Conservation (phyloP, 1,140 invertebrate genomes). For the Ips typographus region DNA sequence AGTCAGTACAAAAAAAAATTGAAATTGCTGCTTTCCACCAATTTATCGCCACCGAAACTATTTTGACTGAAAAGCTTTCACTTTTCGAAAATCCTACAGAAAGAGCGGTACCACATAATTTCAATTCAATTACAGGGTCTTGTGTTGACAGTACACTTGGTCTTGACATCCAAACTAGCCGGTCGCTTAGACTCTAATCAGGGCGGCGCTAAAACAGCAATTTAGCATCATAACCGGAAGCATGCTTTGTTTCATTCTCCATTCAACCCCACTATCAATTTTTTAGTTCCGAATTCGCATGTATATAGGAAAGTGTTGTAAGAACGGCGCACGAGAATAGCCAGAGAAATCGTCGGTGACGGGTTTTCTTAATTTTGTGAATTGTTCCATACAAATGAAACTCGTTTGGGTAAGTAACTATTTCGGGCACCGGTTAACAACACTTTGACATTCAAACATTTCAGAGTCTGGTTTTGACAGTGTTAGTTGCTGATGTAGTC, state of each 20-base stretch:
- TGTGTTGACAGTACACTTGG: no score
- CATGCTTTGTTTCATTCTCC: neutral
- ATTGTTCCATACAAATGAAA: conserved; percentile 11
- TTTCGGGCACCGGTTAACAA: conserved; percentile 11
- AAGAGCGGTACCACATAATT: no score
- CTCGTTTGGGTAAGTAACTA: conserved; percentile 14
- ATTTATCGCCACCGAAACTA: no score
- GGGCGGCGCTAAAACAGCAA: no score
- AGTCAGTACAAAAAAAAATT: no score
- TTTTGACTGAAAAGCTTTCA: no score
- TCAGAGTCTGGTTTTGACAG: conserved; percentile 6
- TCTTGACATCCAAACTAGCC: no score
- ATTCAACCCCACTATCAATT: conserved; percentile 19
- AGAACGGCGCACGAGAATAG: conserved; percentile 13
- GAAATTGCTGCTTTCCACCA: no score
- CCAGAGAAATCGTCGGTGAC: conserved; percentile 24
- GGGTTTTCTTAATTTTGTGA: conserved; percentile 22
- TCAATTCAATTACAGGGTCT: no score
- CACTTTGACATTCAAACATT: conserved; percentile 5
- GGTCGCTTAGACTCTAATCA: no score
- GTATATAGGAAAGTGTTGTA: conserved; percentile 30
- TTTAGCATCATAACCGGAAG: no score
- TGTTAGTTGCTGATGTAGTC: neutral
- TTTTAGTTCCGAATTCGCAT: conserved; percentile 25
- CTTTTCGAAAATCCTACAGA: no score